A percentile compares a stretch with the other conserved stretches of the same genome.
phyloP scores from a whole-genome alignment of 2,797 vertebrate species.

The Sebastolobus altivelis region DNA sequence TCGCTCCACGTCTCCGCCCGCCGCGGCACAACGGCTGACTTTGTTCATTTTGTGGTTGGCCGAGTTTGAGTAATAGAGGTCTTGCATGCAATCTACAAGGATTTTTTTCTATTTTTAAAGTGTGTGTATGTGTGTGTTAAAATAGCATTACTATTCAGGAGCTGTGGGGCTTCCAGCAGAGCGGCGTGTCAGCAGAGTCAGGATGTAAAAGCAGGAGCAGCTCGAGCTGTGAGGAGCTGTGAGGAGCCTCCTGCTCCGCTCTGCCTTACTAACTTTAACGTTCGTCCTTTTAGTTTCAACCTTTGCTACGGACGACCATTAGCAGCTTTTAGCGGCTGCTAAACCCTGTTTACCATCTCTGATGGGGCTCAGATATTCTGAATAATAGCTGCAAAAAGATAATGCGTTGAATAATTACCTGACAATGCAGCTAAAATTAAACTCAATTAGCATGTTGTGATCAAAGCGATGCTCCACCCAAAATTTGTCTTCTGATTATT shows the following conservation, averaged over 20 bases:
- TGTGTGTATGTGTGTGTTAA: conserved; percentile 21
- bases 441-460: not conserved
- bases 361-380: conserved; percentile 11
- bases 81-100: conserved; percentile 51
- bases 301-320: conserved; percentile 45
- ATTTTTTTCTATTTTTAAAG: conserved; percentile 1
- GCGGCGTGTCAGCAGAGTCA: conserved; percentile 45
- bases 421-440: not conserved
- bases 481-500: no score
- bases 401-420: conserved; percentile 26
- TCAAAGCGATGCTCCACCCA: no score
- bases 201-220: conserved; percentile 14
- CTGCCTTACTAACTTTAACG: conserved; percentile 49
- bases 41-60: conserved; percentile 79
- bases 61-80: conserved; percentile 75
- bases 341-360: conserved; percentile 41
- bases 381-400: conserved; percentile 20
- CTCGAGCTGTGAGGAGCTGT: conserved; percentile 24
- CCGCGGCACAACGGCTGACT: conserved; percentile 70
- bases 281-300: conserved; percentile 54
- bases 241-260: conserved; percentile 33
- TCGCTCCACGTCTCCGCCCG: conserved; percentile 50
- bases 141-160: conserved; percentile 54
- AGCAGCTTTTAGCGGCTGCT: conserved; percentile 51
- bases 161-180: conserved; percentile 44